Percentiles rank a stretch among this genome's conserved stretches.
phyloP scores from a whole-genome alignment of 2,113 vertebrate species.

The Smithornis capensis region DNA sequence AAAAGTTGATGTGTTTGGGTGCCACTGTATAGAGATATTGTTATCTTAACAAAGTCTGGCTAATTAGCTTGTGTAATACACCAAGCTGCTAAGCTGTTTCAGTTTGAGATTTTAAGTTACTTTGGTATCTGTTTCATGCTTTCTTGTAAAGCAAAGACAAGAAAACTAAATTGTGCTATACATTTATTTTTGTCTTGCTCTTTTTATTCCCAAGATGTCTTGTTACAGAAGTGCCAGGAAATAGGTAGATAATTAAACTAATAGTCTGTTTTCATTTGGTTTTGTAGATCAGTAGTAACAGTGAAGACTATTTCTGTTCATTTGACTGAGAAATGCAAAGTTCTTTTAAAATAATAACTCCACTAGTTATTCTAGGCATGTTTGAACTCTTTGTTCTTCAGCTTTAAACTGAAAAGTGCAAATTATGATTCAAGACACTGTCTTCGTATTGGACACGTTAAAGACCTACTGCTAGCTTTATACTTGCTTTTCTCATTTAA shows the following conservation, averaged over 20 bases:
- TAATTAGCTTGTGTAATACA: not conserved
- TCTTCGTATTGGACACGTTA: not conserved
- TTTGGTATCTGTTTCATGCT: not conserved
- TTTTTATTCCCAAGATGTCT: not conserved
- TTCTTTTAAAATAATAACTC: not conserved
- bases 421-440: conserved; percentile 4
- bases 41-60: not conserved
- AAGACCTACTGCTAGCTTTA: not conserved
- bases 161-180: not conserved
- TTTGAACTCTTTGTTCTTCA: conserved; percentile 4
- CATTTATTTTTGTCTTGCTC: not conserved
- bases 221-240: not conserved
- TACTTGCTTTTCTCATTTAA: not conserved
- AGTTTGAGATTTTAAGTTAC: not conserved
- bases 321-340: not conserved
- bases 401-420: not conserved
- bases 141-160: not conserved
- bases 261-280: not conserved
- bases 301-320: not conserved
- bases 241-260: not conserved
- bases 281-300: not conserved
- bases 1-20: not conserved
- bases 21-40: not conserved
- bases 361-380: not conserved
- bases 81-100: not conserved